Conservation (phyloP, 2,888 invertebrate species). For the Drosophila picticornis region DNA sequence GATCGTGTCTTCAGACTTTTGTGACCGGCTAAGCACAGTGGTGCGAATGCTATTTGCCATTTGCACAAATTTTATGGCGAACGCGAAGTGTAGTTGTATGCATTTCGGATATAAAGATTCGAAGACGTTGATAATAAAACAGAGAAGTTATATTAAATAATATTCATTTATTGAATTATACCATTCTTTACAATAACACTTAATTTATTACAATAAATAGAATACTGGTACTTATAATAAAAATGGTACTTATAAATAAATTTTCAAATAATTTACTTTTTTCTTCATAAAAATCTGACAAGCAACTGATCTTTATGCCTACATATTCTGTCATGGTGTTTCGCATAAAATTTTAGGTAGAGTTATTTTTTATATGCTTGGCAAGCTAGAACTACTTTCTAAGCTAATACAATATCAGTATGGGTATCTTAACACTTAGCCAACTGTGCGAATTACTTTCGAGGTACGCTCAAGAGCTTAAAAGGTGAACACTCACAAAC, state of each 20-base stretch:
- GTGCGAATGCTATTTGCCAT: slow-evolving; percentile 13
- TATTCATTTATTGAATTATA: background rate
- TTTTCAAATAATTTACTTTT: background rate
- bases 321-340: background rate
- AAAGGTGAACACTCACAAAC: slow-evolving; percentile 66
- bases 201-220: background rate
- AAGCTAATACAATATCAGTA: background rate
- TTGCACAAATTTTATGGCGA: background rate
- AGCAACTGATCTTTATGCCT: background rate
- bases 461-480: slow-evolving; percentile 48
- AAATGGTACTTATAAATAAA: too few relatives aligned
- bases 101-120: background rate
- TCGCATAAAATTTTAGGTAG: background rate
- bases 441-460: slow-evolving; percentile 50
- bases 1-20: slow-evolving; percentile 67
- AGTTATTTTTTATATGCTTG: background rate
- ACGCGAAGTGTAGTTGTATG: background rate
- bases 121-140: background rate
- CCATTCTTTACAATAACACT: background rate
- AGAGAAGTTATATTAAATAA: background rate
- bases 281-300: background rate
- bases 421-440: background rate
- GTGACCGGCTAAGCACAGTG: slow-evolving; percentile 71
- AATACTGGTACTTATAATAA: too few relatives aligned
- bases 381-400: background rate